Base-by-base conservation (phyloP, 1,140 invertebrate species). In the Drepana arcuata region DNA sequence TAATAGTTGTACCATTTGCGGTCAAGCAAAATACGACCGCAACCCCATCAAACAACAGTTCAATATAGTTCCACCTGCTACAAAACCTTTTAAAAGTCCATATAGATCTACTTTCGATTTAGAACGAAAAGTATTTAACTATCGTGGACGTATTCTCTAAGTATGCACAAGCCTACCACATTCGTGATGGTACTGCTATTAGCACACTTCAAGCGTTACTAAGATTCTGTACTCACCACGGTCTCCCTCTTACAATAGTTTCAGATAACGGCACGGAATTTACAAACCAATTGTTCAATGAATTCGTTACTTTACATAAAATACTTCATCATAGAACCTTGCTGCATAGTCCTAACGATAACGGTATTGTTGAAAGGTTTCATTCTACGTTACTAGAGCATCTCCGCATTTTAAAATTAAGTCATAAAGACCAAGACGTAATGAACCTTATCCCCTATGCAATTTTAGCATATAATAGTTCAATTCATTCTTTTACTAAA, bases 231-330 rank as follows among this genome's bases (percentile, higher is more conserved):
- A 39, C 43, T 4, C 43, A 46, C 25, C 43, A 45, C 26, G 35
- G 42, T 0, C 10, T 45, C 10, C 42, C 42, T 9, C 18, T 39
- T 2, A 39, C 36, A 4, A 34, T 46, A 15, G 21, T 46, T 24
- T 31, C 43, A 14, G 43, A 46, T 26, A 34, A 39, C 7, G 43
- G 36, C 7, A 37, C 36, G 2, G 43, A 46, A 39, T 40, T 46
- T 26, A 35, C 36, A 2, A 40, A 46, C 21, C 36, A 46, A 14
- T 14, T 46, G 10, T 31, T 37, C 10, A 37, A n/a, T 30, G 35
- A 37, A 29, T 37, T 37, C 15, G 7, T 30, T 5, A 37, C 21
- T 14, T 16, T 37, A 16, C 34, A 36, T 25, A 36, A 36, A 36
- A 28, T 36, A 27, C 27, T 11, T 12, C 34, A 36, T n/a, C 35